These are phyloP conservation scores for Ectemnius lituratus DNA, from an alignment of 2,888 invertebrate genomes.

Conservation along the genomic window DNA sequence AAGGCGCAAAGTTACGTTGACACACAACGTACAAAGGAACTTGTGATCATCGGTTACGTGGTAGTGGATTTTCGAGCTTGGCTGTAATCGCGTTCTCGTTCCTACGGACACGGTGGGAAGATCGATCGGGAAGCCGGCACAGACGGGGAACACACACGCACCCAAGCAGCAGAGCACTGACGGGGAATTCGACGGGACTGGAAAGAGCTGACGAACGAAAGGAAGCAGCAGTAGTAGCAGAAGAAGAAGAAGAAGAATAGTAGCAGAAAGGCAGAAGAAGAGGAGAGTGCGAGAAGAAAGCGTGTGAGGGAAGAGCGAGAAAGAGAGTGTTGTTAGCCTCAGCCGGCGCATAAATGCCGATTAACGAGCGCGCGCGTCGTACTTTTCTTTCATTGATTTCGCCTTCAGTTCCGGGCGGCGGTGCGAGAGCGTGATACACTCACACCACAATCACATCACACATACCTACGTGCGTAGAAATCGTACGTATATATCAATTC, in stretches of 20 bases:
- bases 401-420: constrained; percentile 71
- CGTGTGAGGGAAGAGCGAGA: too few relatives aligned
- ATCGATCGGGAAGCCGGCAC: too few relatives aligned
- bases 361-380: constrained; percentile 65
- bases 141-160: too few relatives aligned
- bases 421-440: constrained; percentile 63
- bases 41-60: constrained; percentile 13
- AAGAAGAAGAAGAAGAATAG: too few relatives aligned
- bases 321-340: constrained; percentile 22
- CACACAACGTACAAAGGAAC: constrained; percentile 4
- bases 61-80: constrained; percentile 28
- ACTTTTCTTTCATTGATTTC: constrained; percentile 73
- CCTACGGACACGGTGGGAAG: constrained; percentile 11
- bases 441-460: constrained; percentile 6
- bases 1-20: not conserved
- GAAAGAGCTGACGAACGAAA: too few relatives aligned
- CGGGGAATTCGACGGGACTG: too few relatives aligned
- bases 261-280: too few relatives aligned
- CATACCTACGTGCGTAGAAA: not conserved
- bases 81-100: constrained; percentile 23
- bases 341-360: constrained; percentile 65
- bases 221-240: too few relatives aligned
- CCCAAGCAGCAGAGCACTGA: too few relatives aligned
- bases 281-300: too few relatives aligned
- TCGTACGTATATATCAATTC: too few relatives aligned